These are phyloP conservation scores for Ptychodera flava DNA, from an alignment of 35 echinoderm and acorn worm species.

Conservation along the genomic window DNA sequence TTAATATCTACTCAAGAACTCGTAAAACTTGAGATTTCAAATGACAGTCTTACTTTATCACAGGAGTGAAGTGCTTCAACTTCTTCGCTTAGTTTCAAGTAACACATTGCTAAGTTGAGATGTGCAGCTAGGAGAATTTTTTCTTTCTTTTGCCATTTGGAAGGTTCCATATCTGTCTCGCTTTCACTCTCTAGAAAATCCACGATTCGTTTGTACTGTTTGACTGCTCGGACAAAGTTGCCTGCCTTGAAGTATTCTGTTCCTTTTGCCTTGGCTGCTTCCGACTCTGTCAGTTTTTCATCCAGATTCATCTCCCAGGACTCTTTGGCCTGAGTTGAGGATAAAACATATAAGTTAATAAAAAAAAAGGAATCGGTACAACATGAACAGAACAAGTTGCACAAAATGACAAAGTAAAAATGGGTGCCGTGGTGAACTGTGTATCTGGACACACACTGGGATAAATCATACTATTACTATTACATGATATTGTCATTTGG, in stretches of 20 bases:
- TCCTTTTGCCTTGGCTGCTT: conserved; percentile 65
- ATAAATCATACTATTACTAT: no score
- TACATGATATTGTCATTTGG: no score
- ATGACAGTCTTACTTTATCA: conserved; percentile 76
- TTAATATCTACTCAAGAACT: no score
- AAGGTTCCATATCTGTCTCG: conserved; percentile 28
- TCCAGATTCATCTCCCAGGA: conserved; percentile 76
- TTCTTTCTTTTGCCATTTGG: conserved; percentile 61
- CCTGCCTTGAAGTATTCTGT: conserved; percentile 78
- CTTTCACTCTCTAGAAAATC: conserved; percentile 48
- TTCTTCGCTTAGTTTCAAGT: conserved; percentile 56
- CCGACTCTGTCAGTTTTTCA: conserved; percentile 55
- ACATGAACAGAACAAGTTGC: no score
- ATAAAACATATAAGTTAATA: no score
- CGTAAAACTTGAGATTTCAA: no score
- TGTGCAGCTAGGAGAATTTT: conserved; percentile 56
- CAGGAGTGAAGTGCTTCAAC: conserved; percentile 55
- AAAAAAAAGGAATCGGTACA: no score
- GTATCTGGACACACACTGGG: no score
- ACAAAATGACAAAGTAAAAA: no score
- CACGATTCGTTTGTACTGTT: conserved; percentile 77
- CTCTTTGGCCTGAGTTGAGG: conserved; percentile 18
- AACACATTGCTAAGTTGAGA: conserved; percentile 78
- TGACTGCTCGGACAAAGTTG: conserved; percentile 57
- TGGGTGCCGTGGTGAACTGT: no score